Evolutionary conservation across 1,140 invertebrate species (phyloP), one percentile per base, ranked within the genome.

Genomic region (Zeugodacus cucurbitae): DNA sequence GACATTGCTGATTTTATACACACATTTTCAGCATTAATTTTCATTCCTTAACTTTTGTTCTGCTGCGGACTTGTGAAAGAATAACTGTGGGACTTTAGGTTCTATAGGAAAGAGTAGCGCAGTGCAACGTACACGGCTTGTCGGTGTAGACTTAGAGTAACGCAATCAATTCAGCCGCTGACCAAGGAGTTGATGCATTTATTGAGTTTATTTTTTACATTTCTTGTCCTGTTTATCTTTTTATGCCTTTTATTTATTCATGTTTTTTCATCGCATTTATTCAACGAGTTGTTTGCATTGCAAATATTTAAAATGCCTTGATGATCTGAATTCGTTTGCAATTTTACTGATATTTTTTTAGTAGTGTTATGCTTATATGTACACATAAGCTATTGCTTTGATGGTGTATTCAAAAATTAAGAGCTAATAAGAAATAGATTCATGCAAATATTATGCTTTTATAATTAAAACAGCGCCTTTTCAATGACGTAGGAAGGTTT

Each of bases 21-120:
- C 48, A 64, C 54, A 87, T 87, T 87, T 86, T 87, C 57, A 37
- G 29, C 86, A 87, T 87, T 59, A 58, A 59, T 59, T 87, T 87
- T 32, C 48, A 87, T 87, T 87, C 59, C 26, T 87, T 37, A 87
- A 87, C 86, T 87, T 37, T 87, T 87, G 22, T 64, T 87, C 86
- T 14, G 54, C 57, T 58, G 57, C 54, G 22, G 44, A 64, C 86
- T 58, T 48, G n/a, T 41, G 32, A 37, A 74, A 41, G n/a, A n/a
- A 44, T 82, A 37, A 17, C 44, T 48, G 70, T 44, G 14, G n/a
- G n/a, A 48, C 6, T 82, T n/a, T n/a, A 62, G 58, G n/a, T 8
- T 48, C n/a, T 20, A 11, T 26, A 26, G 32, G 17, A 74, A 37
- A 74, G 67, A 20, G 34, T 29, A 32, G 37, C 14, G 32, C 3